These are phyloP conservation scores for Drosophila emarginata DNA, from an alignment of 2,888 invertebrate species.

Conservation along the genomic window DNA sequence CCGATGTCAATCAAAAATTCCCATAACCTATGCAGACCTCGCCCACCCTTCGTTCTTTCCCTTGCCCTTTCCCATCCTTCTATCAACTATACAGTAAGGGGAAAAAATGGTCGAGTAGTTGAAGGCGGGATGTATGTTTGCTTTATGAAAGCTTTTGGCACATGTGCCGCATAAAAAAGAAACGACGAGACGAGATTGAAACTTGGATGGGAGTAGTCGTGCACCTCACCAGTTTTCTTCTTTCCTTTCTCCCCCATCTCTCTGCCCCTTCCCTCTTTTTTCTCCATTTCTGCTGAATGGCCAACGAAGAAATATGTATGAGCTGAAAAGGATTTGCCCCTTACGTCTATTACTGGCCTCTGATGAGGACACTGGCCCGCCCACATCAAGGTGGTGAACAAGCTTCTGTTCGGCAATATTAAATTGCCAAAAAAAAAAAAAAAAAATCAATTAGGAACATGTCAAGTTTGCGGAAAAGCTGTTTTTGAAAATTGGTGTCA, in stretches of 20 bases:
- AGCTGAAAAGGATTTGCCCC: constrained; percentile 68
- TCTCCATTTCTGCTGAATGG: constrained; percentile 51
- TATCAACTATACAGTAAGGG: neutral
- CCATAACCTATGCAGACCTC: constrained; percentile 72
- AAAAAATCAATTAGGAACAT: constrained; percentile 78
- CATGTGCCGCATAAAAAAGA: constrained; percentile 72
- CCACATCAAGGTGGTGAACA: constrained; percentile 38
- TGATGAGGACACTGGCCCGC: constrained; percentile 36
- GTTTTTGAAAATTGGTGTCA: constrained; percentile 76
- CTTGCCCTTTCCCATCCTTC: too few relatives aligned
- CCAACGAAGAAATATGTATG: constrained; percentile 67
- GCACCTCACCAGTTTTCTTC: constrained; percentile 44
- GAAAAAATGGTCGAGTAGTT: constrained; percentile 11
- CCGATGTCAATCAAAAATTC: constrained; percentile 80
- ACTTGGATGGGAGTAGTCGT: constrained; percentile 11
- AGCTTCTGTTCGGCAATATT: constrained; percentile 67
- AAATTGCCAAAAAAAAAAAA: constrained; percentile 72
- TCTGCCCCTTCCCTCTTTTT: constrained; percentile 4
- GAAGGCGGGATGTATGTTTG: constrained; percentile 43
- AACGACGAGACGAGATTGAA: constrained; percentile 50
- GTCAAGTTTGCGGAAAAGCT: constrained; percentile 76
- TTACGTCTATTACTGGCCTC: constrained; percentile 56
- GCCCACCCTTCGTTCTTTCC: neutral
- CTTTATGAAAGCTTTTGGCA: constrained; percentile 77
- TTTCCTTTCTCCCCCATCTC: constrained; percentile 2